Conservation (phyloP, 2,888 invertebrate genomes). For the Diploptera punctata region DNA sequence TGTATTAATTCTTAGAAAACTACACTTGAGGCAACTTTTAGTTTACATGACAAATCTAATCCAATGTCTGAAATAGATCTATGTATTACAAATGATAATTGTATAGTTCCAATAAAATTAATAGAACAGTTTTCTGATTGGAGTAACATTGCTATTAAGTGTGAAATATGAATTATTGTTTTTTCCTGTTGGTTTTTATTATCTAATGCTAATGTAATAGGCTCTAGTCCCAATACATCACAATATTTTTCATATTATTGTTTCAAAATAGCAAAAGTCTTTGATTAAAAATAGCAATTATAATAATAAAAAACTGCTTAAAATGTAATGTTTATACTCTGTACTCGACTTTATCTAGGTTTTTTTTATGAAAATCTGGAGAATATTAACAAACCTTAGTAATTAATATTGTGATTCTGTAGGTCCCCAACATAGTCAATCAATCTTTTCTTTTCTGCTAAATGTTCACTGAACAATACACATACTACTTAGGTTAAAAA, state of each 20-base stretch:
- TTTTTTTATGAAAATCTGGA: not conserved
- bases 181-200: not conserved
- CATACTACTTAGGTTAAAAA: slow-evolving; percentile 17
- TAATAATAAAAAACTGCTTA: not conserved
- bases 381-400: not conserved
- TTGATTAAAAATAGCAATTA: not conserved
- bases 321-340: slow-evolving; percentile 2
- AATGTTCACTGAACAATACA: slow-evolving; percentile 10
- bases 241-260: not conserved
- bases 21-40: too few species aligned
- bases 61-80: too few species aligned
- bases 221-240: slow-evolving; percentile 22
- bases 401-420: slow-evolving; percentile 10
- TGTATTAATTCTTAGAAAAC: too few species aligned
- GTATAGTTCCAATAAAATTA: too few species aligned
- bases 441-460: not conserved
- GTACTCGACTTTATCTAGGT: not conserved
- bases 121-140: slow-evolving; percentile 7
- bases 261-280: not conserved
- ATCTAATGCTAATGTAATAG: slow-evolving; percentile 12
- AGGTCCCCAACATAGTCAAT: not conserved
- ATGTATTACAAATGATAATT: too few species aligned
- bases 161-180: not conserved
- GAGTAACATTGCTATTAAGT: not conserved
- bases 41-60: too few species aligned